Percentiles rank a stretch among this genome's conserved stretches.
Conservation (phyloP, 2,888 invertebrate species). For the Petrophora chlorosata region DNA sequence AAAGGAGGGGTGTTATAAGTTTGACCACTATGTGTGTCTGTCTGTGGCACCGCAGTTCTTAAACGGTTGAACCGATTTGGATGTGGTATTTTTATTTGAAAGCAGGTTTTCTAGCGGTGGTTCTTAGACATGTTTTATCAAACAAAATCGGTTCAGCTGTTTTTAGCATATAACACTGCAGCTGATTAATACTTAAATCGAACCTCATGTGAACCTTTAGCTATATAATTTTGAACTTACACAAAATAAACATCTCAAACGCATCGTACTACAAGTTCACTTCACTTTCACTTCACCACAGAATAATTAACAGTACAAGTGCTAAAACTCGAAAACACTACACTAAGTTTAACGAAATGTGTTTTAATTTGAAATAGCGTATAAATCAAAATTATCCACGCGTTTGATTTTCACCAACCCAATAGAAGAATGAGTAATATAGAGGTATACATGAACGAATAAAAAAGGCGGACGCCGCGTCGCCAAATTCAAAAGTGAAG, state of each 20-base stretch:
- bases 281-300: neutral
- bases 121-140: too few species aligned
- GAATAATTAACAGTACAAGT: too few species aligned
- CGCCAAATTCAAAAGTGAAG: too few species aligned
- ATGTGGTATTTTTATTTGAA: too few species aligned
- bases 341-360: neutral
- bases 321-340: neutral
- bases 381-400: neutral
- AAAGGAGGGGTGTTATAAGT: too few species aligned
- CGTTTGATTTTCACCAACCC: constrained; percentile 1
- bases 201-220: neutral
- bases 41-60: too few species aligned
- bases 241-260: neutral
- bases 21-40: too few species aligned
- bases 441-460: neutral
- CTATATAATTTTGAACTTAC: neutral
- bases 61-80: too few species aligned
- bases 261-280: neutral
- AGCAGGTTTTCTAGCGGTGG: too few species aligned
- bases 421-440: neutral
- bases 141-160: too few species aligned
- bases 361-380: neutral
- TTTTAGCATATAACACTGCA: neutral
- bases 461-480: too few species aligned
- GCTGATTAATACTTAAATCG: too few species aligned